Conservation (phyloP, 92 coral and sea anemone genomes). For the Zoanthus sociatus region DNA sequence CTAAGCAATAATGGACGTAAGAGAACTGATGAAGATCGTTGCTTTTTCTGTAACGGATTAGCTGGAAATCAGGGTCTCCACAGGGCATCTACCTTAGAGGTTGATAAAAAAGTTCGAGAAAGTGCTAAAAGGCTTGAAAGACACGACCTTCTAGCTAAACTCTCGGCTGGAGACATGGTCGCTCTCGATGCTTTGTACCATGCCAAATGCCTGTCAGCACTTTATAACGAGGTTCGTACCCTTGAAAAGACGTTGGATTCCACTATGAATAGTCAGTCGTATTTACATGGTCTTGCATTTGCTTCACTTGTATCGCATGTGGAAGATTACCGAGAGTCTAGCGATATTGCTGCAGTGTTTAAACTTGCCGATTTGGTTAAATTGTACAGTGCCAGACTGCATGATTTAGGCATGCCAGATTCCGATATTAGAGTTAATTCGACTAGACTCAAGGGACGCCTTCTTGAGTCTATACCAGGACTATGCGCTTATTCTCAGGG, state of each 20-base stretch:
- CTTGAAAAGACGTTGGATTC: slow-evolving; percentile 14
- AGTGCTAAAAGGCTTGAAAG: slow-evolving; percentile 47
- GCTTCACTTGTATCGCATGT: slow-evolving; percentile 57
- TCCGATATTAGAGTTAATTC: slow-evolving; percentile 45
- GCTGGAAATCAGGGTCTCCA: slow-evolving; percentile 54
- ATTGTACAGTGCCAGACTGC: slow-evolving; percentile 45
- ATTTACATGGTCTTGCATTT: slow-evolving; percentile 63
- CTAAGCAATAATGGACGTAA: neutral
- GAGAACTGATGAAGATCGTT: slow-evolving; percentile 31
- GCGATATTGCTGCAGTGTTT: slow-evolving; percentile 28
- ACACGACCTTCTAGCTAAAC: slow-evolving; percentile 57
- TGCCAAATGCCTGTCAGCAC: slow-evolving; percentile 60
- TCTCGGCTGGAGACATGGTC: slow-evolving; percentile 64
- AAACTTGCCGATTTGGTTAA: slow-evolving; percentile 58
- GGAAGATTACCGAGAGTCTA: slow-evolving; percentile 49
- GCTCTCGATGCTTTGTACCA: slow-evolving; percentile 65
- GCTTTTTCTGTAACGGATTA: slow-evolving; percentile 63
- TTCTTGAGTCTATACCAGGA: slow-evolving; percentile 46
- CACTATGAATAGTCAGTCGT: neutral
- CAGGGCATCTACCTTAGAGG: slow-evolving; percentile 58
- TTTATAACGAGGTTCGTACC: slow-evolving; percentile 56
- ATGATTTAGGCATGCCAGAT: slow-evolving; percentile 42
- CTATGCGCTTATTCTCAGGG: slow-evolving; percentile 55
- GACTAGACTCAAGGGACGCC: slow-evolving; percentile 62
- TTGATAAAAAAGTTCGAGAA: slow-evolving; percentile 52